These are phyloP conservation scores for Coptodon rendalli DNA, from an alignment of 2,113 vertebrate species.

Conservation along the genomic window DNA sequence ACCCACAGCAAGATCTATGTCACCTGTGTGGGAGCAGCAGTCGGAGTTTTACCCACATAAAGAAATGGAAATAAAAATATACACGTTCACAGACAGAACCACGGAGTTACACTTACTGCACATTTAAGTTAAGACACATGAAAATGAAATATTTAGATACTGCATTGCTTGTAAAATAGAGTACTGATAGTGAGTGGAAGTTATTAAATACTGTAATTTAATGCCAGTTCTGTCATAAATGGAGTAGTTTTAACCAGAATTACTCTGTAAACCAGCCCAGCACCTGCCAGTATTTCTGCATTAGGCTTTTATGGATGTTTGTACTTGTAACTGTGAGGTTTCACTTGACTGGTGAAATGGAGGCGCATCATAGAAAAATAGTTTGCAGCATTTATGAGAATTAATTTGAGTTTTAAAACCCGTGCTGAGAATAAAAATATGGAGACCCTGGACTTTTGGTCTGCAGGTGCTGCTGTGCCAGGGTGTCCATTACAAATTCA, in stretches of 20 bases:
- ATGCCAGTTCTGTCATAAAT: background rate
- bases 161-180: background rate
- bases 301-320: background rate
- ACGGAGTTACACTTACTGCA: background rate
- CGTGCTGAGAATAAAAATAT: background rate
- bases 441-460: background rate
- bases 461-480: background rate
- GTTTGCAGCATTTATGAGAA: background rate
- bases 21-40: background rate
- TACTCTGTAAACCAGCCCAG: accelerated
- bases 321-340: background rate
- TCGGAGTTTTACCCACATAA: background rate
- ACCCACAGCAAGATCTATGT: background rate
- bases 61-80: background rate
- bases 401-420: background rate
- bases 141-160: background rate
- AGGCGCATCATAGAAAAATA: background rate
- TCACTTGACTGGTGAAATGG: background rate
- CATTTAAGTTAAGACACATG: background rate
- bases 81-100: background rate
- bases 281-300: background rate
- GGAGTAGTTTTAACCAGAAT: background rate
- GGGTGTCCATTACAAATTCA: slow-evolving; percentile 30
- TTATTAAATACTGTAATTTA: background rate
- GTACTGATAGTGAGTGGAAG: background rate